These are phyloP conservation scores for Ganaspis brasiliensis DNA, from an alignment of 2,888 invertebrate species.

Conservation along the genomic window DNA sequence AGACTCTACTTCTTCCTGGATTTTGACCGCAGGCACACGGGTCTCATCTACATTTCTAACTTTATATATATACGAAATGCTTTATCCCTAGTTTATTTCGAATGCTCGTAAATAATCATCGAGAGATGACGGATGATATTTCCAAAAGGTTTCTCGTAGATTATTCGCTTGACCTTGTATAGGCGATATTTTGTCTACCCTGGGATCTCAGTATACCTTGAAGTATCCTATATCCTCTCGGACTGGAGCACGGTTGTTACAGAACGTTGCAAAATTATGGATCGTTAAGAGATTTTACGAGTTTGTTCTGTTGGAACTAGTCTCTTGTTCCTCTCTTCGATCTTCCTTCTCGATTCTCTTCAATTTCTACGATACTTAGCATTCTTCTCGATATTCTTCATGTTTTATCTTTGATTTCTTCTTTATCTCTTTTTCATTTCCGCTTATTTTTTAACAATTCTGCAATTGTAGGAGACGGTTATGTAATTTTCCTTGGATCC, in stretches of 20 bases:
- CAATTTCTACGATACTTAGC: constrained; percentile 52
- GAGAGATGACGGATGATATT: constrained; percentile 48
- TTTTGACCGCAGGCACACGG: constrained; percentile 43
- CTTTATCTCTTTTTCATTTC: no score
- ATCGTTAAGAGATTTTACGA: constrained; percentile 78
- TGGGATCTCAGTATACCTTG: constrained; percentile 41
- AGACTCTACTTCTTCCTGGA: constrained; percentile 50
- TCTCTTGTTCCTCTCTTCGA: constrained; percentile 61
- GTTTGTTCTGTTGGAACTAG: constrained; percentile 73
- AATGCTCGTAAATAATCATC: constrained; percentile 64
- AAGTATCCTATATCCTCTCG: constrained; percentile 48
- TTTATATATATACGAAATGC: constrained; percentile 45
- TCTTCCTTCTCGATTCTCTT: constrained; percentile 47
- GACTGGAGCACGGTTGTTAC: constrained; percentile 72
- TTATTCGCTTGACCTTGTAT: constrained; percentile 59
- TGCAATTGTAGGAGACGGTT: no score
- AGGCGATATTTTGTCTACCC: constrained; percentile 50
- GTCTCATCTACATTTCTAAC: constrained; percentile 36
- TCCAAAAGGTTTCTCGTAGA: constrained; percentile 53
- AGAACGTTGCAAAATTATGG: constrained; percentile 77
- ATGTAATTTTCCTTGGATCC: no score
- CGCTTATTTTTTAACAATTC: no score
- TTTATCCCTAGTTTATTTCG: constrained; percentile 58
- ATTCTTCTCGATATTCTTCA: no score
- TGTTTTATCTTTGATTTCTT: constrained; percentile 38